These are phyloP conservation scores for Platorchestia sp. DNA, from an alignment of 1,140 invertebrate genomes.

Conservation along the genomic window DNA sequence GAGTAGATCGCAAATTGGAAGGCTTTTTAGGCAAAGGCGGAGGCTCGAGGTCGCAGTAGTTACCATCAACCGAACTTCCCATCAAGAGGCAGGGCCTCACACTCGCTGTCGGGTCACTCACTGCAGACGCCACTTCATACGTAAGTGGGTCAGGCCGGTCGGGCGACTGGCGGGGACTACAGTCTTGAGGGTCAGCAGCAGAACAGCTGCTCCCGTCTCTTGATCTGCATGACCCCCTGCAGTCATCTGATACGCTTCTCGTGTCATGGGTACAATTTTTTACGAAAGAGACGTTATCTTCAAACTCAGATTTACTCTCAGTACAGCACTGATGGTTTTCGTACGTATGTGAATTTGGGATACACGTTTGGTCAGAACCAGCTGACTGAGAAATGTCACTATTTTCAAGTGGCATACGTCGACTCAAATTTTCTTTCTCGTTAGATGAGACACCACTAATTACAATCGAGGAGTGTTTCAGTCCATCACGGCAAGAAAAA, in stretches of 20 bases:
- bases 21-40: background rate
- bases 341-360: background rate
- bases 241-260: background rate
- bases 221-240: background rate
- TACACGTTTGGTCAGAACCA: background rate
- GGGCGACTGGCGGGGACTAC: background rate
- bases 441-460: background rate
- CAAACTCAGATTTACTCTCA: background rate
- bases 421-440: background rate
- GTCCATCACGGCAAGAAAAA: background rate
- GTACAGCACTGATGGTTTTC: background rate
- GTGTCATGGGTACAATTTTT: background rate
- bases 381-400: background rate
- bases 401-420: background rate
- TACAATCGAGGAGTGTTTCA: background rate
- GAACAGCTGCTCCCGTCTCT: constrained; percentile 39
- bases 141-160: constrained; percentile 42
- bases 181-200: background rate
- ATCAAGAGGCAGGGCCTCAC: background rate
- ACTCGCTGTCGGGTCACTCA: background rate
- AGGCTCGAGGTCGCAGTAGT: background rate
- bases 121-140: background rate
- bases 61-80: background rate
- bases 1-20: background rate
- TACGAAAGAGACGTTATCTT: background rate